Evolutionary conservation across 2,113 vertebrate species (phyloP).

Genomic region (Plectropomus leopardus): DNA sequence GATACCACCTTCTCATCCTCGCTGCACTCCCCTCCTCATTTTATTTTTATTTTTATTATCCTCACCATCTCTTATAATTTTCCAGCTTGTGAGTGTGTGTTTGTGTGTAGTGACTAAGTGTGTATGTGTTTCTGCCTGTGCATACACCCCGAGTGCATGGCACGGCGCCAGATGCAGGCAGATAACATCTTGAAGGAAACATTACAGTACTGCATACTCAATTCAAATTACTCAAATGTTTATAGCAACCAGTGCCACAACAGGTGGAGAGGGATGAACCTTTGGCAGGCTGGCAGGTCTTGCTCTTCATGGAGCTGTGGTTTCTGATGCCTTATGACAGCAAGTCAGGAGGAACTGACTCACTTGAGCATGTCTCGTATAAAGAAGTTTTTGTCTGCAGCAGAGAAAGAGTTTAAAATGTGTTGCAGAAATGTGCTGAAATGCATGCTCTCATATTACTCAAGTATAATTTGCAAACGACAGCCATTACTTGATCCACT

Average conservation of each 20-base stretch:
- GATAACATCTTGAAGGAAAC: conserved; percentile 96
- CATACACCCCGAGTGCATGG: conserved; percentile 77
- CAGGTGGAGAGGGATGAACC: conserved; percentile 86
- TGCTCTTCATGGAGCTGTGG: conserved; percentile 71
- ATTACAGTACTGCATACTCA: conserved; percentile 92
- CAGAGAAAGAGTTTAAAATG: conserved; percentile 9
- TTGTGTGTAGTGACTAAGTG: neutral
- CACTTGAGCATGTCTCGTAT: conserved; percentile 53
- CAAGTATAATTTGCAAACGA: conserved; percentile 24
- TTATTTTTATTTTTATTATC: neutral
- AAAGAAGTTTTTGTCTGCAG: conserved; percentile 73
- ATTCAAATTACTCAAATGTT: conserved; percentile 92
- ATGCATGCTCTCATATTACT: conserved; percentile 27
- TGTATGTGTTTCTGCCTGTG: conserved; percentile 66
- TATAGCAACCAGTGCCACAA: conserved; percentile 98
- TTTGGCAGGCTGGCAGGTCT: conserved; percentile 67
- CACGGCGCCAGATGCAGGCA: conserved; percentile 83
- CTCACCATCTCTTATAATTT: conserved; percentile 22
- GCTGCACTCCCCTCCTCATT: neutral
- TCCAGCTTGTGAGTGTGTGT: neutral
- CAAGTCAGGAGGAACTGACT: conserved; percentile 69
- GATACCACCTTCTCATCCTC: conserved; percentile 54
- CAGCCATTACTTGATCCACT: neutral
- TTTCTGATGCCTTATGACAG: conserved; percentile 84
- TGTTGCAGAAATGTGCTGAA: neutral